Evolutionary conservation across 2,113 vertebrate species (phyloP).

Genomic region (Menidia beryllina): DNA sequence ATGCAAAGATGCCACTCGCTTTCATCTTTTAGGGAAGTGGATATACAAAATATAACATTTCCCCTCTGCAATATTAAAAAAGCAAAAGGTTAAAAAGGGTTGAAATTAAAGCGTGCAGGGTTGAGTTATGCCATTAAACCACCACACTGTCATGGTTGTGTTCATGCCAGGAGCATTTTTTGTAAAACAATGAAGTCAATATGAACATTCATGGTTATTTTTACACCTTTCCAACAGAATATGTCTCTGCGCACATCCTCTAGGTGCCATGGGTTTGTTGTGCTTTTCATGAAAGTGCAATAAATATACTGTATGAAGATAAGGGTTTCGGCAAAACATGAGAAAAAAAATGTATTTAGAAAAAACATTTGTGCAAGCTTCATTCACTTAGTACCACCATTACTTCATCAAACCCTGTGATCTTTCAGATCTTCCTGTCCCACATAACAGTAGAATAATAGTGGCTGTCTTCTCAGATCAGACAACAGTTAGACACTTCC

Average conservation of each 20-base stretch:
- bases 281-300: not conserved
- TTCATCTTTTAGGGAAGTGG: slow-evolving; percentile 30
- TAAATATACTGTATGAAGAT: slow-evolving; percentile 19
- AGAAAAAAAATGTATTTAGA: slow-evolving; percentile 29
- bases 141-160: slow-evolving; percentile 28
- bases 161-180: slow-evolving; percentile 39
- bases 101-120: slow-evolving; percentile 49
- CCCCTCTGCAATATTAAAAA: slow-evolving; percentile 28
- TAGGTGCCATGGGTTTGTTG: not conserved
- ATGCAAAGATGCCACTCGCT: slow-evolving; percentile 36
- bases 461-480: slow-evolving; percentile 56
- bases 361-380: slow-evolving; percentile 1
- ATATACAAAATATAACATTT: slow-evolving; percentile 37
- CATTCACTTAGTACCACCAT: slow-evolving; percentile 51
- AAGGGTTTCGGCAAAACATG: slow-evolving; percentile 44
- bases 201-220: slow-evolving; percentile 3
- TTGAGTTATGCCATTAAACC: slow-evolving; percentile 41
- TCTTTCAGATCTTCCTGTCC: slow-evolving; percentile 69
- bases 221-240: slow-evolving; percentile 17
- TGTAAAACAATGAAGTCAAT: slow-evolving; percentile 1
- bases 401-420: slow-evolving; percentile 58
- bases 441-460: slow-evolving; percentile 50
- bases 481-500: slow-evolving; percentile 61
- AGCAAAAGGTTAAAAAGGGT: slow-evolving; percentile 41
- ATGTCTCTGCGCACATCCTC: slow-evolving; percentile 18